Percentiles rank a stretch among this genome's conserved stretches.
Evolutionary conservation across 2,113 vertebrate genomes (phyloP).

Genomic region (Salvator merianae): DNA sequence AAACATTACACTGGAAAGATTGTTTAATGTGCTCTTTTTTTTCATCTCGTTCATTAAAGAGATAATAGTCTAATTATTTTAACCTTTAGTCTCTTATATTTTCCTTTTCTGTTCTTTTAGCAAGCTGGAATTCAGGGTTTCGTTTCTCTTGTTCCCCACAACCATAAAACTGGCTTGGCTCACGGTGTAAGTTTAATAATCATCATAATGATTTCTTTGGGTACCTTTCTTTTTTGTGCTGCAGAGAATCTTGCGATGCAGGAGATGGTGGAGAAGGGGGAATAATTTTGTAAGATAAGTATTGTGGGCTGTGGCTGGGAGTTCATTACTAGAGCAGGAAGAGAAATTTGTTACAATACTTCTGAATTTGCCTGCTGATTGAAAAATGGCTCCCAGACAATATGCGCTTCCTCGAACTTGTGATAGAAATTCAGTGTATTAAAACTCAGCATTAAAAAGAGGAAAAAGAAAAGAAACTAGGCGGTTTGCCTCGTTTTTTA

Average conservation of each 20-base stretch:
- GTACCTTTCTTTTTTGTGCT: background rate
- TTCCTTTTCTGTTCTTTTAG: constrained; percentile 14
- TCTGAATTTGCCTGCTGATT: no score
- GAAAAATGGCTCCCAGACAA: no score
- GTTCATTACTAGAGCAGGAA: background rate
- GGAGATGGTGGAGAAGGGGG: background rate
- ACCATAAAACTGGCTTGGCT: constrained; percentile 23
- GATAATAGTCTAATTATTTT: constrained; percentile 45
- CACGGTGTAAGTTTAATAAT: constrained; percentile 13
- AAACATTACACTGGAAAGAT: constrained; percentile 31
- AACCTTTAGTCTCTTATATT: constrained; percentile 32
- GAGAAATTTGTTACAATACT: no score
- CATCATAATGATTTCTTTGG: background rate
- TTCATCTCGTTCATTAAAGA: constrained; percentile 45
- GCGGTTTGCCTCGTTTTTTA: no score
- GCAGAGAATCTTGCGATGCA: background rate
- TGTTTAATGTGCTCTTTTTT: background rate
- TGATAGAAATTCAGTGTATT: no score
- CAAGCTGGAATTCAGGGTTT: constrained; percentile 41
- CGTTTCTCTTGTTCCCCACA: constrained; percentile 32
- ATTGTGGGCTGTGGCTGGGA: background rate
- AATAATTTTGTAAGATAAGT: background rate
- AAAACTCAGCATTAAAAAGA: no score
- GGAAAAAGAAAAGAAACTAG: no score
- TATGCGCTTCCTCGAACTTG: no score